Evolutionary conservation across 2,797 vertebrate species (phyloP), one percentile per base, ranked within the genome.

Genomic region (Scolopax bukidnonensis): DNA sequence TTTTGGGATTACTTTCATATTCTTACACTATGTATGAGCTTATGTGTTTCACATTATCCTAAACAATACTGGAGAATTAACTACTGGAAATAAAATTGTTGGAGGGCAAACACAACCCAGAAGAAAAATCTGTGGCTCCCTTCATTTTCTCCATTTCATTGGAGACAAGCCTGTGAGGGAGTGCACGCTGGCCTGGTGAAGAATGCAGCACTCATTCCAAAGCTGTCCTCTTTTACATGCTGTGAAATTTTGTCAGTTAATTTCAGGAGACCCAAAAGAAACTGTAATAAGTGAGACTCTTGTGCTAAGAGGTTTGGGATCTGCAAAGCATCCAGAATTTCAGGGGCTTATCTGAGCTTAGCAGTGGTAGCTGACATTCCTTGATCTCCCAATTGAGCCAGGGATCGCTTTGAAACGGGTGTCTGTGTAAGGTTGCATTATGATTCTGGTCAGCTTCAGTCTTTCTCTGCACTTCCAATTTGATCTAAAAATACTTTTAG

Each of bases 401-500:
- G 65, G 65, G 89, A 75, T 87, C 1, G 0, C 67, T 92, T 94
- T 90, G 84, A 93, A 96, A 78, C 88, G 90, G 89, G 89, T 95
- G 82, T 80, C 78, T 87, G 6, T 70, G 73, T 76, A 67, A 94
- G 82, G 91, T 74, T 78, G 87, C 65, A 86, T 96, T 96, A 56
- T 25, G 77, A 92, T 92, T 94, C 84, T 93, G 61, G 56, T 94
- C 91, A 85, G 86, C 68, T 83, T 90, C 63, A 76, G 68, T 21
- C 63, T 89, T 94, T 81, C 32, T 33, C 54, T 83, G 70, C 16
- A 18, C 50, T 95, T 92, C 38, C 51, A 94, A 4, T 84, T 79
- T 91, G 56, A 51, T 87, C 88, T 94, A 90, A 95, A 96, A 97
- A 90, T 90, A 82, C n/a, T 94, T 81, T 27, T 73, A 88, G 74